Percentiles rank a stretch among this genome's conserved stretches.
phyloP scores from a whole-genome alignment of 2,888 invertebrate genomes.

The Coenonympha glycerion region DNA sequence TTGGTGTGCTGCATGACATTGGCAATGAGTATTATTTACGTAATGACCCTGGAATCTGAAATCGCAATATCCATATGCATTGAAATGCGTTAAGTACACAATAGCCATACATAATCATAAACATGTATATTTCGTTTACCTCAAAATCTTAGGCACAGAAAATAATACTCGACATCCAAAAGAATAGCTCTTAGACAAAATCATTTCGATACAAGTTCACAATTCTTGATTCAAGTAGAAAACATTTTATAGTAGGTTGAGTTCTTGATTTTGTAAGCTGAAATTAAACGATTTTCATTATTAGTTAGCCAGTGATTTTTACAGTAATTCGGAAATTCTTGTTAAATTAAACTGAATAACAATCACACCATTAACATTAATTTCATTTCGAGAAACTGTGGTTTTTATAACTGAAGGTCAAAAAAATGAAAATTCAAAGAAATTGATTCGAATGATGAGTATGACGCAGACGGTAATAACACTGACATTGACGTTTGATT shows the following conservation, averaged over 20 bases:
- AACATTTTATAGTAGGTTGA: not conserved
- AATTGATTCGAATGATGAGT: too few species aligned
- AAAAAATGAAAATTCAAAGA: not conserved
- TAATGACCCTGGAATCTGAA: slow-evolving; percentile 72
- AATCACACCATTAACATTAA: not conserved
- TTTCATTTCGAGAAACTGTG: not conserved
- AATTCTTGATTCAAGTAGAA: not conserved
- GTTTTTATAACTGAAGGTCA: not conserved
- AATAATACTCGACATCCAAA: slow-evolving; percentile 9
- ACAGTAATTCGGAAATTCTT: not conserved
- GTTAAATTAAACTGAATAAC: not conserved
- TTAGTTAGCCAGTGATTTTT: not conserved
- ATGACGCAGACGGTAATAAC: too few species aligned
- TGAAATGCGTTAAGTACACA: too few species aligned
- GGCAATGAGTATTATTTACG: slow-evolving; percentile 57
- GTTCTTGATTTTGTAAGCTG: not conserved
- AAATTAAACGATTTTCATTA: not conserved
- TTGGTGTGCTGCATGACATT: slow-evolving; percentile 49
- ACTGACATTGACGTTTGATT: too few species aligned
- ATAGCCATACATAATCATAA: not conserved
- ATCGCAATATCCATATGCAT: not conserved
- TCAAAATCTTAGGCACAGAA: slow-evolving; percentile 4
- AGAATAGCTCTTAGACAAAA: slow-evolving; percentile 17
- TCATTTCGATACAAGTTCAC: slow-evolving; percentile 14
- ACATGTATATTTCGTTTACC: slow-evolving; percentile 7